Percentiles rank a stretch among this genome's conserved stretches.
Conservation (phyloP, 2,113 vertebrate genomes). For the Ptilorrhoa leucosticta region DNA sequence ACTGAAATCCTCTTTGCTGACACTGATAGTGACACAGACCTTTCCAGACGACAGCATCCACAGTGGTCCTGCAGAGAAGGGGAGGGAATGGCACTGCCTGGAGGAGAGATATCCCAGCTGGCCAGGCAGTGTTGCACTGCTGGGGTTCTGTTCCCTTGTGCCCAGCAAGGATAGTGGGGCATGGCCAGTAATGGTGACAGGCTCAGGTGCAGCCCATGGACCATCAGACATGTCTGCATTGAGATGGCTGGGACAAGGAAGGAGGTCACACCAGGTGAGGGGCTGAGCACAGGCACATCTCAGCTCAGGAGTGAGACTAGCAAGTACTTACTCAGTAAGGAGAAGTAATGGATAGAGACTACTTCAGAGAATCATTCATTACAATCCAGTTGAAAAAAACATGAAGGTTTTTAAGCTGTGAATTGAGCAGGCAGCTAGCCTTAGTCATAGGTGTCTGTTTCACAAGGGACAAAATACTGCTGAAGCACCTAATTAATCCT, state of each 20-base stretch:
- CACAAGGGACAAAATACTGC: background rate
- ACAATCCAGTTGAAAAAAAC: background rate
- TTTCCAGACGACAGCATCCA: background rate
- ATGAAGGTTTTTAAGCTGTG: background rate
- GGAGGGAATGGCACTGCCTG: background rate
- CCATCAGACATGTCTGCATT: background rate
- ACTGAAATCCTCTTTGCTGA: background rate
- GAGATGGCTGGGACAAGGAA: background rate
- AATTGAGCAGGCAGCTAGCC: background rate
- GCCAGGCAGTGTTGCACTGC: too few relatives aligned
- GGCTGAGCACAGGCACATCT: background rate
- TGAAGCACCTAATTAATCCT: background rate
- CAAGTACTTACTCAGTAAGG: background rate
- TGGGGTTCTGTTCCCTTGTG: accelerated
- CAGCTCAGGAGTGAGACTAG: background rate
- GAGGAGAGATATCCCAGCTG: background rate
- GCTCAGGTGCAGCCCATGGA: background rate
- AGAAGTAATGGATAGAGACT: background rate
- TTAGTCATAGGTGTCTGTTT: background rate
- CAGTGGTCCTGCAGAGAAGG: background rate
- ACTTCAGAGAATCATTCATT: background rate
- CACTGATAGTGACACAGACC: accelerated
- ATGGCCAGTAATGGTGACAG: background rate
- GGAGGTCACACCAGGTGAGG: background rate
- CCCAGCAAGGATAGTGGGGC: accelerated